phyloP scores from a whole-genome alignment of 2,113 vertebrate species.

The Pseudorasbora parva region DNA sequence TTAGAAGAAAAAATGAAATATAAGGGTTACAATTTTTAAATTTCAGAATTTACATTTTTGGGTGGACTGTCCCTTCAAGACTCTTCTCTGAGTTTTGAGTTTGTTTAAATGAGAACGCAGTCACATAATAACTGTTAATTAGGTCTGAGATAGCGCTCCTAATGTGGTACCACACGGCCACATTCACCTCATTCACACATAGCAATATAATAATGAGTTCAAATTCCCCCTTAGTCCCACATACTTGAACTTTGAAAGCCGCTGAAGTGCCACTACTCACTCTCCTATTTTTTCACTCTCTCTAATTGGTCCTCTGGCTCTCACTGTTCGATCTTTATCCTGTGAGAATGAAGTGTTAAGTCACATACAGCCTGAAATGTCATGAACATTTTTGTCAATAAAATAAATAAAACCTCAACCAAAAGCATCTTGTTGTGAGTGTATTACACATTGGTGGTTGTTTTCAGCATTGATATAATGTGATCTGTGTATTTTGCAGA shows the following conservation, averaged over 20 bases:
- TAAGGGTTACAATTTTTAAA: too few species aligned
- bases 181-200: background rate
- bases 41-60: too few species aligned
- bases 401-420: background rate
- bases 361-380: background rate
- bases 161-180: background rate
- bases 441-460: background rate
- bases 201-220: background rate
- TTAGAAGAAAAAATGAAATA: too few species aligned
- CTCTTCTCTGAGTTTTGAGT: too few species aligned
- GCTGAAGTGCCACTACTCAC: background rate
- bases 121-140: too few species aligned
- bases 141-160: background rate
- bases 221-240: background rate
- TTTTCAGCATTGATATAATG: background rate
- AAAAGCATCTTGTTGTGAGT: background rate
- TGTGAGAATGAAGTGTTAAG: background rate
- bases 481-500: constrained; percentile 72
- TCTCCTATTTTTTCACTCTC: background rate
- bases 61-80: too few species aligned
- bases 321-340: background rate
- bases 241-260: background rate
- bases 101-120: too few species aligned
- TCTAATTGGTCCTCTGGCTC: constrained; percentile 6
- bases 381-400: background rate